These are phyloP conservation scores for Pyrocoelia pectoralis DNA, from an alignment of 2,888 invertebrate species.

Conservation along the genomic window DNA sequence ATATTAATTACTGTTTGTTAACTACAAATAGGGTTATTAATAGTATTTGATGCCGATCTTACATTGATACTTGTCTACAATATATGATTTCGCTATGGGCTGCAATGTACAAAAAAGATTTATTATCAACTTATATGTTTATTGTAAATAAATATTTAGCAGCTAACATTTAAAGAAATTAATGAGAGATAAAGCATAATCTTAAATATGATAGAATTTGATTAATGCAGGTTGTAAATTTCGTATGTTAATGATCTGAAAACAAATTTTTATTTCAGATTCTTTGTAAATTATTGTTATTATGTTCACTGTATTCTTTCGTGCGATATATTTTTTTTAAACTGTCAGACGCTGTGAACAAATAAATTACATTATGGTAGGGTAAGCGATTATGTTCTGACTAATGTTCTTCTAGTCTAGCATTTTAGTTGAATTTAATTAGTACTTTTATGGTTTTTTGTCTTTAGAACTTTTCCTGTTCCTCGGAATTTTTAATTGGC, in stretches of 20 bases:
- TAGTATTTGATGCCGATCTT: not conserved
- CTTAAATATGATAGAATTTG: not conserved
- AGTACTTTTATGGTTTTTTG: too few relatives aligned
- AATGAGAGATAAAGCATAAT: slow-evolving; percentile 5
- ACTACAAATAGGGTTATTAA: slow-evolving; percentile 9
- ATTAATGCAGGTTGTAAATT: slow-evolving; percentile 1
- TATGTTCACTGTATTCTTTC: too few relatives aligned
- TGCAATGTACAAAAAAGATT: not conserved
- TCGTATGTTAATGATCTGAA: not conserved
- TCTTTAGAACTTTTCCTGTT: too few relatives aligned
- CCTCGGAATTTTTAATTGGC: too few relatives aligned
- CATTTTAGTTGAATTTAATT: too few relatives aligned
- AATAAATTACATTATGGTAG: too few relatives aligned
- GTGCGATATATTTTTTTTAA: too few relatives aligned
- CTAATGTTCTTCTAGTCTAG: too few relatives aligned
- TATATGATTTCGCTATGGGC: not conserved
- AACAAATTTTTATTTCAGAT: not conserved
- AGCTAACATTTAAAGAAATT: slow-evolving; percentile 1
- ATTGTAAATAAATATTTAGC: slow-evolving; percentile 1
- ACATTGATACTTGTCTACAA: not conserved
- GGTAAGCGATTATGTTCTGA: too few relatives aligned
- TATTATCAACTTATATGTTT: slow-evolving; percentile 5
- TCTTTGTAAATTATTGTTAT: too few relatives aligned
- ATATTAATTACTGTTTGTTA: slow-evolving; percentile 11
- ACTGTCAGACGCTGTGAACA: too few relatives aligned